A percentile compares a stretch with the other conserved stretches of the same genome.
phyloP scores from a whole-genome alignment of 2,113 vertebrate genomes.

The Emydocephalus ijimae region DNA sequence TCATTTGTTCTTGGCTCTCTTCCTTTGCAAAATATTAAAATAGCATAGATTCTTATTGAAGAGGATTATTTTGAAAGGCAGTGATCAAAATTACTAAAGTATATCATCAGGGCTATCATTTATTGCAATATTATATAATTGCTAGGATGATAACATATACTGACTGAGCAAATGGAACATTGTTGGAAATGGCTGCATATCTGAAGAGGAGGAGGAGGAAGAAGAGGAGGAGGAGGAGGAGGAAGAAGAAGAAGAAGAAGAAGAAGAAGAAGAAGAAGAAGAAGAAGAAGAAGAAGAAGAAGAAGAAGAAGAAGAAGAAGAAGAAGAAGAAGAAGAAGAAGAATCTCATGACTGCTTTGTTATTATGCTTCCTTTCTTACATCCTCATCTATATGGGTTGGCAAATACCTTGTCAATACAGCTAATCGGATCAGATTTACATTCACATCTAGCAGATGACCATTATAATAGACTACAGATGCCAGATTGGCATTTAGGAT shows the following conservation, averaged over 20 bases:
- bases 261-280: too few relatives aligned
- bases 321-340: too few relatives aligned
- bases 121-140: not conserved
- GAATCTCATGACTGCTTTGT: not conserved
- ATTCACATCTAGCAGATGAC: not conserved
- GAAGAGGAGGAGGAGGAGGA: too few relatives aligned
- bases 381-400: not conserved
- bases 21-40: not conserved
- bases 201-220: not conserved
- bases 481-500: not conserved
- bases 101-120: not conserved
- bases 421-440: not conserved
- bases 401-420: not conserved
- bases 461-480: not conserved
- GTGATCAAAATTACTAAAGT: not conserved
- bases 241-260: too few relatives aligned
- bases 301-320: too few relatives aligned
- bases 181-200: not conserved
- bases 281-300: too few relatives aligned
- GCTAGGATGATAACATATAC: not conserved
- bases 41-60: not conserved
- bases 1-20: not conserved
- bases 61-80: not conserved
- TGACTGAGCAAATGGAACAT: not conserved
- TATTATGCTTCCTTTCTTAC: not conserved